Base-by-base conservation (phyloP, 92 coral and sea anemone species). In the Epizoanthus scotinus region DNA sequence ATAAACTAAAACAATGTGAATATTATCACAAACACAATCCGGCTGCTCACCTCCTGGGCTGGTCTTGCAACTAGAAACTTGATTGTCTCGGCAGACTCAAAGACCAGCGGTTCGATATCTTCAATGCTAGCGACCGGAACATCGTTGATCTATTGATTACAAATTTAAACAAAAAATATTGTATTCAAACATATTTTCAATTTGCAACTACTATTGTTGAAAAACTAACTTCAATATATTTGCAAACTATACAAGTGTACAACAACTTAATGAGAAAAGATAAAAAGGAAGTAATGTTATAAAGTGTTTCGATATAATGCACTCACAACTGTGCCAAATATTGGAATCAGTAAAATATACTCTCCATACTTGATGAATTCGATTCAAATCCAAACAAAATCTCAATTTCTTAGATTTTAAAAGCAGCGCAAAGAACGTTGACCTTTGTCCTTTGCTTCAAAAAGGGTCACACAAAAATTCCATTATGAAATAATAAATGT, bases 1-100 rank as follows among this genome's bases (percentile, higher is more conserved):
- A 58, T 5, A 74, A 47, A 70, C 29, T 52, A 73, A 59, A 75
- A 6, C 38, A 26, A 54, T 14, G 55, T 34, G 57, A 75, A 59
- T 21, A 14, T 59, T 75, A 75, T 58, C 29, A 40, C 38, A 38
- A 38, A 40, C 21, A 9, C 21, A 14, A n/a, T 47, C 52, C 52
- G 52, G 52, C 17, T 52, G 14, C 90, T 73, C 59, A 95, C 99
- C 99, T 95, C 98, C 57, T 94, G 98, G 20, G 97, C 98, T 13
- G 99, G 98, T 72, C 99, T 85, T 5, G 99, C 99, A 2, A 95
- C 99, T 17, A 95, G 78, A 77, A 95, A 95, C 78, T 91, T 95
- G 66, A 95, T 95, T 17, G 97, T 94, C 21, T 88, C 87, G 62
- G 91, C 73, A 27, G 96, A 91, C n/a, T 93, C 94, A 34, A 89